phyloP scores from a whole-genome alignment of 2,888 invertebrate genomes.

The Acanthosepion pharaonis region DNA sequence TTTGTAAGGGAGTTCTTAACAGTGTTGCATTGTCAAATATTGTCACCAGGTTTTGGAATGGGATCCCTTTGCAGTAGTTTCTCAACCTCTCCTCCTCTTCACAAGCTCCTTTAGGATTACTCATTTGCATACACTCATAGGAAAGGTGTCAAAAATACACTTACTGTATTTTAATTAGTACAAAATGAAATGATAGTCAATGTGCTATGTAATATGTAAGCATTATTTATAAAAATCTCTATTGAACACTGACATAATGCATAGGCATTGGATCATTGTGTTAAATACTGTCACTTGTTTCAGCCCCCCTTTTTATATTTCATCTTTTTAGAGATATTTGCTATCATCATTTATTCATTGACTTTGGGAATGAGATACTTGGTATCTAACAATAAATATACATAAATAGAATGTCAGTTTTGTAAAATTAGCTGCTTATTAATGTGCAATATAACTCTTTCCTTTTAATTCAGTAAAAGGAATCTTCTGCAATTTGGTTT shows the following conservation, averaged over 20 bases:
- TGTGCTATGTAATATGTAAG: background rate
- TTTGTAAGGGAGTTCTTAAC: background rate
- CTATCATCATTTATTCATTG: no score
- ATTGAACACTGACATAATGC: no score
- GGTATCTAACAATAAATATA: no score
- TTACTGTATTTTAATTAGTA: background rate
- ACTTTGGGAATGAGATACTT: no score
- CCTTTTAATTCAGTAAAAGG: background rate
- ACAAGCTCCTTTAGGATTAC: background rate
- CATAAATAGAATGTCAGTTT: no score
- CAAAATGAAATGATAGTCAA: background rate
- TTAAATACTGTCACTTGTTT: no score
- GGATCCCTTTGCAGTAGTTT: background rate
- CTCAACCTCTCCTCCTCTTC: background rate
- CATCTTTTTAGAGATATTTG: no score
- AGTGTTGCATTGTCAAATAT: background rate
- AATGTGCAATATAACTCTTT: background rate
- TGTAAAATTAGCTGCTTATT: no score
- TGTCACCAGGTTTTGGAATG: background rate
- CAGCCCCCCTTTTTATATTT: no score
- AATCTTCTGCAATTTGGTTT: background rate
- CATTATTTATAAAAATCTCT: background rate
- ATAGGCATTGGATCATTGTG: no score
- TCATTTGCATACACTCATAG: background rate
- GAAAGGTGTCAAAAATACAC: background rate